Base-by-base conservation (phyloP, 2,888 invertebrate species). In the Parasteatoda lunata region DNA sequence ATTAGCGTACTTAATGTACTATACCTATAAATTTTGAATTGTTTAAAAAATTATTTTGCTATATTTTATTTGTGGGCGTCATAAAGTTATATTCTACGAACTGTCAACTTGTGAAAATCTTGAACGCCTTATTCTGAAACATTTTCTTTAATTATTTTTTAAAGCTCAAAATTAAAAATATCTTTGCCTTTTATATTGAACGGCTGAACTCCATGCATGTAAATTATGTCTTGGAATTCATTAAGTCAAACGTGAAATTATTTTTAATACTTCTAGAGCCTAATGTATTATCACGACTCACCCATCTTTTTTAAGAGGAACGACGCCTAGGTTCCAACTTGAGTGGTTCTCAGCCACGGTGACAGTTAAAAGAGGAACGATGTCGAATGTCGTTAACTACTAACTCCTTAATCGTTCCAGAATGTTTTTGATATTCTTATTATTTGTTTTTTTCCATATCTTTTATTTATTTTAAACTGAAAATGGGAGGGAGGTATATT, bases 321-420 rank as follows among this genome's bases (percentile, higher is more conserved):
- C 85, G 80, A 86, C 85, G 85, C 85, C 85, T 85, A 84, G 9
- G 64, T 79, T 84, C 69, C 73, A 84, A 75, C 76, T 64, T 71
- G 65, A 73, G 77, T 15, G 30, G 15, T 45, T 68, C 15, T 15
- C 54, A 77, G 64, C 68, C 70, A 11, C 73, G 79, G 82, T 79
- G 84, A 85, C 84, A 85, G 79, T 79, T 80, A 71, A 30, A 79
- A 80, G 77, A 75, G 72, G 80, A 77, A 80, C 80, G 71, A 54
- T 81, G 80, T 77, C 76, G 80, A 77, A 70, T 80, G 79, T 85
- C 84, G 84, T 85, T 85, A 85, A 86, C 85, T 70, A 72, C 71
- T 54, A 80, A 85, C 85, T 85, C 85, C 85, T 85, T 85, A 80
- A 80, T 86, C 70, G 80, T 80, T 86, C 70, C 54, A 71, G 71